phyloP scores from a whole-genome alignment of 2,113 vertebrate species.

The Lanius ludovicianus region DNA sequence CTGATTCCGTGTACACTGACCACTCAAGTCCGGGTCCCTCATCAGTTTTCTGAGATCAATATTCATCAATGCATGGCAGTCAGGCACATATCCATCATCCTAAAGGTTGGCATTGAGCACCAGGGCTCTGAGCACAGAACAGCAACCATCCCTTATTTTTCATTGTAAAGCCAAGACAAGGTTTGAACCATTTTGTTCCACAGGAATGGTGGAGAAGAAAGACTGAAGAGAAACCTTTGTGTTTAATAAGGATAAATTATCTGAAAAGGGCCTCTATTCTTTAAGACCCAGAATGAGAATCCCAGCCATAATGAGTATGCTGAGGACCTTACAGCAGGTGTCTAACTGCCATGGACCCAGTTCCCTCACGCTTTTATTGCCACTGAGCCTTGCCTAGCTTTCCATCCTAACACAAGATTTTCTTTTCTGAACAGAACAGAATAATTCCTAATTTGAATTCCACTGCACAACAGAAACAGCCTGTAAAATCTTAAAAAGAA shows the following conservation, averaged over 20 bases:
- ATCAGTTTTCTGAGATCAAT: not conserved
- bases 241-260: not conserved
- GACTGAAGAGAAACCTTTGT: not conserved
- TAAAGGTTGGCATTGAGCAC: not conserved
- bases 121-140: not conserved
- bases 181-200: not conserved
- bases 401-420: not conserved
- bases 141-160: not conserved
- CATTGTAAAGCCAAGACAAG: not conserved
- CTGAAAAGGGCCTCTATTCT: not conserved
- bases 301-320: not conserved
- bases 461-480: conserved; percentile 40
- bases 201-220: not conserved
- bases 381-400: not conserved
- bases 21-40: not conserved
- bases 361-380: not conserved
- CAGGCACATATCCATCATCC: not conserved
- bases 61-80: not conserved
- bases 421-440: not conserved
- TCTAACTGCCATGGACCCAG: not conserved
- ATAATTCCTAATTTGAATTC: conserved; percentile 63
- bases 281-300: not conserved
- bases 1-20: not conserved
- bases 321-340: not conserved
- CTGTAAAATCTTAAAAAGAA: conserved; percentile 50